Evolutionary conservation across 30 jellyfish, hydroid and myxozoan genomes (phyloP), one percentile per base, ranked within the genome.

Genomic region (Mastigias papua): DNA sequence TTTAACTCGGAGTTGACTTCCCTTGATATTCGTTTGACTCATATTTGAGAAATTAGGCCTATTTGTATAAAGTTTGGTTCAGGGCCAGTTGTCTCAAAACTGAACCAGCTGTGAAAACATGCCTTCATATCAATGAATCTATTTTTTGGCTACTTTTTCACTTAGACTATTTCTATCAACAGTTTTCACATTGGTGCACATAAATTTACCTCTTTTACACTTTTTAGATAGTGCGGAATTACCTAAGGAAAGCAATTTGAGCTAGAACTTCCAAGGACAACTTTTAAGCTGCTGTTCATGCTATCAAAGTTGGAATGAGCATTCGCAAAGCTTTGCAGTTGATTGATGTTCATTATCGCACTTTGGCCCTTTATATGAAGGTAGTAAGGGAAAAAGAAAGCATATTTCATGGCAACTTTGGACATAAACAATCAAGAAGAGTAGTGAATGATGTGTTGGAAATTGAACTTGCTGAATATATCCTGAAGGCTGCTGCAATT

Each of bases 241-340:
- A 82, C 88, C n/a, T 30, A 87, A 35, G 91, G 51, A 81, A 81
- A 49, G 66, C 86, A 9, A 75, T 64, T 20, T 29, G 75, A 33
- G 91, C 82, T 25, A 48, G 42, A 49, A 46, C 78, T 21, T 66
- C 92, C 11, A 70, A 82, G 69, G 88, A 67, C 28, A 73, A 30
- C 61, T 33, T 82, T 46, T 78, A 82, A 50, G 78, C 74, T 82
- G 92, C 92, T 26, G 78, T 60, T 49, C 92, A 82, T 61, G 77
- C 73, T 31, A 88, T 82, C 50, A 67, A 57, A 46, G n/a, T 30
- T 42, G 77, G 71, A 42, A 80, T 46, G 78, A 80, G 91, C 73
- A 64, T 34, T 32, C 84, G 81, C 42, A 63, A 64, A 34, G 42
- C 25, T 64, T 84, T 73, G 65, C 15, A 27, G 34, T 51, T 32